Percentiles rank a stretch among this genome's conserved stretches.
Conservation (phyloP, 2,888 invertebrate species). For the Belgica antarctica region DNA sequence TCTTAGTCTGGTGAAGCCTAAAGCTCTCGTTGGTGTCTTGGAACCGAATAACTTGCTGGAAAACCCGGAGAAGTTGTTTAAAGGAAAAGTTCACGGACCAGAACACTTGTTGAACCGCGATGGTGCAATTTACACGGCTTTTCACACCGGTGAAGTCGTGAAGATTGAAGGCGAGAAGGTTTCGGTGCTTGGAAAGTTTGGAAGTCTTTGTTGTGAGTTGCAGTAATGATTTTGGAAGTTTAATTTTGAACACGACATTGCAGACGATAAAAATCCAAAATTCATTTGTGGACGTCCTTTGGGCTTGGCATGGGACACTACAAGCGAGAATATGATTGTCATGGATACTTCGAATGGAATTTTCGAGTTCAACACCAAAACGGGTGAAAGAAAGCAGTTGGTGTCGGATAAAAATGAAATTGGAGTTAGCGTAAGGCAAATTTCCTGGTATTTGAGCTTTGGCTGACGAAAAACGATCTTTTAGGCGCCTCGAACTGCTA, state of each 20-base stretch:
- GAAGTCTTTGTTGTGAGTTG: constrained; percentile 68
- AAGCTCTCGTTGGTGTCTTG: not conserved
- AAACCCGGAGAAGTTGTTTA: constrained; percentile 66
- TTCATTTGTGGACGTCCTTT: constrained; percentile 88
- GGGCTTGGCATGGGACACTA: constrained; percentile 80
- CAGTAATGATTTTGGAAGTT: not conserved
- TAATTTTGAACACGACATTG: constrained; percentile 46
- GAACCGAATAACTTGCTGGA: constrained; percentile 65
- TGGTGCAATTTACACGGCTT: constrained; percentile 57
- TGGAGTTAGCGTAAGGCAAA: constrained; percentile 23
- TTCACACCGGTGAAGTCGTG: constrained; percentile 70
- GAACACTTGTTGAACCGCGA: constrained; percentile 74
- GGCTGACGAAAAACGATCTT: constrained; percentile 63
- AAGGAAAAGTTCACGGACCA: constrained; percentile 72
- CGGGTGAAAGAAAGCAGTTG: constrained; percentile 65
- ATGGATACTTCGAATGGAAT: constrained; percentile 88
- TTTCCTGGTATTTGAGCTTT: not conserved
- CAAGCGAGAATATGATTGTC: constrained; percentile 66
- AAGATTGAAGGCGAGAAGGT: constrained; percentile 69
- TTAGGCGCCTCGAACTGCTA: constrained; percentile 57
- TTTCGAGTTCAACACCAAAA: constrained; percentile 76
- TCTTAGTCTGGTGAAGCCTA: not conserved
- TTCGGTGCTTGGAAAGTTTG: constrained; percentile 71
- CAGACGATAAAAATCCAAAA: constrained; percentile 67
- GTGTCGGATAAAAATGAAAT: constrained; percentile 67